Base-by-base conservation (phyloP, 2,113 vertebrate species). In the Phoxinus phoxinus region DNA sequence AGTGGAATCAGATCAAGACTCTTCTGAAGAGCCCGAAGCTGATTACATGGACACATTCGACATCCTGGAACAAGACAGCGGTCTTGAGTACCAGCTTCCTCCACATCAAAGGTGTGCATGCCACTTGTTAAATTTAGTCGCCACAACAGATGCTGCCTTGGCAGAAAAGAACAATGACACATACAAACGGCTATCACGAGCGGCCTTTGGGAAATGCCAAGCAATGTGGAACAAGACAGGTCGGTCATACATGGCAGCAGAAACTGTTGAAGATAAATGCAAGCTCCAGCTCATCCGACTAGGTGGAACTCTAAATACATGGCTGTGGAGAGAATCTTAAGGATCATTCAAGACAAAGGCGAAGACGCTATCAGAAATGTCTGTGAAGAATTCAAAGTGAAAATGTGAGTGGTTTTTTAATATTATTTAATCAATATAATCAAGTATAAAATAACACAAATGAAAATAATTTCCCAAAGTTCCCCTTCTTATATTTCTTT, bases 91-190 rank as follows among this genome's bases (percentile, higher is more conserved):
- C 65, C 81, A 88, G 37, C 65, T 90, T 79, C 82, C 87, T 13
- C 30, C 9, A 75, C 87, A 87, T 71, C 82, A 90, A 85, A 83
- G 67, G n/a, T 87, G 79, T 73, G 87, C 75, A 51, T 82, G 76
- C 67, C 86, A 89, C 86, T 61, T 90, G 73, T 75, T 89, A 35
- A 87, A 87, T 51, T 81, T 90, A 72, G 59, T 86, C 3, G 7
- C 56, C 63, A 84, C 51, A 83, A 56, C 65, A 56, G 81, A 83
- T 83, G 81, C 81, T 41, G 81, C 44, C 83, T 15, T 27, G n/a
- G 82, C 72, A 80, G 84, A 85, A 88, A 30, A 77, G 46, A 71
- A 80, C n/a, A n/a, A n/a, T 77, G 71, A 81, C 10, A n/a, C 74
- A 46, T 86, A 84, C 59, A 84, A 86, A 74, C 2, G 44, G 46